Conservation (phyloP, 2,113 vertebrate genomes). For the Psettodes erumei region DNA sequence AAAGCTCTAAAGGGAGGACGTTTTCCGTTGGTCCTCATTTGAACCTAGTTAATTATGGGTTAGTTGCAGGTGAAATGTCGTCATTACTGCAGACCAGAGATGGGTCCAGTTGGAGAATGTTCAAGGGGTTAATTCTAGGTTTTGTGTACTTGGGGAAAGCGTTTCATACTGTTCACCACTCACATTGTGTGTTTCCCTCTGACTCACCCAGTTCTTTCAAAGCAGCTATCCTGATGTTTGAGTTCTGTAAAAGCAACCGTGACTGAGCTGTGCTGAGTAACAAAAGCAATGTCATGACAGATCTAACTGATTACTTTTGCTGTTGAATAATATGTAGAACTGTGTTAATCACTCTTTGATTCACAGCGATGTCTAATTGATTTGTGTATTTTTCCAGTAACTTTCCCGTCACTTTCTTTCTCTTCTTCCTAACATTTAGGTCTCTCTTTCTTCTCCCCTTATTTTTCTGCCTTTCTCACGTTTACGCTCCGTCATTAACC, state of each 20-base stretch:
- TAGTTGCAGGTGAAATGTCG: background rate
- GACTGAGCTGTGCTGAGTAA: background rate
- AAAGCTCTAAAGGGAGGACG: too few species aligned
- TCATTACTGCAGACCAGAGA: background rate
- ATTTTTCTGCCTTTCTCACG: slow-evolving; percentile 1
- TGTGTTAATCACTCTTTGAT: too few species aligned
- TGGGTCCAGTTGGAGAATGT: background rate
- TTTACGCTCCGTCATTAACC: slow-evolving; percentile 72
- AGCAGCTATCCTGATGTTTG: background rate
- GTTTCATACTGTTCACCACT: background rate
- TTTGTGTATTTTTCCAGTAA: background rate
- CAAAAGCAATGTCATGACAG: background rate
- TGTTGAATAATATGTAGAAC: too few species aligned
- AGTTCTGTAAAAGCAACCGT: background rate
- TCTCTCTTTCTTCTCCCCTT: slow-evolving; percentile 12
- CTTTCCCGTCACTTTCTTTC: background rate
- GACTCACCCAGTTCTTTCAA: background rate
- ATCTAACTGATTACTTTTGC: background rate
- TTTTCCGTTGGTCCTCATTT: too few species aligned
- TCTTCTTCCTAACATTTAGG: too few species aligned
- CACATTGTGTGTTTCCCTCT: background rate
- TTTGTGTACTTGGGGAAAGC: background rate
- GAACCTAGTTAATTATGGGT: background rate
- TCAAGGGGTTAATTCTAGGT: background rate
- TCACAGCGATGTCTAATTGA: too few species aligned